These are phyloP conservation scores for Prochilodus magdalenae DNA, from an alignment of 2,113 vertebrate genomes.

Conservation along the genomic window DNA sequence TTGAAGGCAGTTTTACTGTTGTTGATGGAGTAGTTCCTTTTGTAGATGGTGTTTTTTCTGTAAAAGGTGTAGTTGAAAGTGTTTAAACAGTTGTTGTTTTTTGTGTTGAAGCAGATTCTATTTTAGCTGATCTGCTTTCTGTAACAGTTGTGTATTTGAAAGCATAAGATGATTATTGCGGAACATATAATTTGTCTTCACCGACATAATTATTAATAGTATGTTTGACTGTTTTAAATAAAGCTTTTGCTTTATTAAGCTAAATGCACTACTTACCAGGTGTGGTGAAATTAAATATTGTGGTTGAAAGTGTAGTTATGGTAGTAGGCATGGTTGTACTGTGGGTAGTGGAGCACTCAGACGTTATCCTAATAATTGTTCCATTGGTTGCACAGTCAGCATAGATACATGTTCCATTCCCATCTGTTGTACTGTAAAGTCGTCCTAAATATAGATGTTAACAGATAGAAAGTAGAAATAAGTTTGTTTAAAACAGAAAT, in stretches of 20 bases:
- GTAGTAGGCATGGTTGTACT: background rate
- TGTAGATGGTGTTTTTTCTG: too few relatives aligned
- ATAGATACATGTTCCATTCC: constrained; percentile 29
- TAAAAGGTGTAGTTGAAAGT: too few relatives aligned
- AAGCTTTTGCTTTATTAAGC: too few relatives aligned
- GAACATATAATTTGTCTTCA: too few relatives aligned
- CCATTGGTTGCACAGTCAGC: constrained; percentile 29
- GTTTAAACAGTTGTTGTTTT: too few relatives aligned
- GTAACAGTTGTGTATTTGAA: too few relatives aligned
- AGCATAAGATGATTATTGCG: too few relatives aligned
- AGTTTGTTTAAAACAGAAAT: background rate
- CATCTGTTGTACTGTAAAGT: constrained; percentile 41
- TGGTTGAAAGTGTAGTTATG: background rate
- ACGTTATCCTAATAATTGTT: constrained; percentile 22
- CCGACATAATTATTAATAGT: too few relatives aligned
- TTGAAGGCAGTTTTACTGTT: background rate
- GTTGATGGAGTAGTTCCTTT: background rate
- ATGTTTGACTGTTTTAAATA: too few relatives aligned
- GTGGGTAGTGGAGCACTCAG: background rate
- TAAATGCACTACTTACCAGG: constrained; percentile 3
- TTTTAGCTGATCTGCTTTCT: too few relatives aligned
- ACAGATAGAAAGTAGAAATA: background rate
- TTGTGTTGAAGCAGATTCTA: too few relatives aligned
- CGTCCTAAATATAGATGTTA: constrained; percentile 18
- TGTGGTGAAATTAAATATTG: constrained; percentile 37